Evolutionary conservation across 2,113 vertebrate genomes (phyloP).

Genomic region (Odontesthes bonariensis): DNA sequence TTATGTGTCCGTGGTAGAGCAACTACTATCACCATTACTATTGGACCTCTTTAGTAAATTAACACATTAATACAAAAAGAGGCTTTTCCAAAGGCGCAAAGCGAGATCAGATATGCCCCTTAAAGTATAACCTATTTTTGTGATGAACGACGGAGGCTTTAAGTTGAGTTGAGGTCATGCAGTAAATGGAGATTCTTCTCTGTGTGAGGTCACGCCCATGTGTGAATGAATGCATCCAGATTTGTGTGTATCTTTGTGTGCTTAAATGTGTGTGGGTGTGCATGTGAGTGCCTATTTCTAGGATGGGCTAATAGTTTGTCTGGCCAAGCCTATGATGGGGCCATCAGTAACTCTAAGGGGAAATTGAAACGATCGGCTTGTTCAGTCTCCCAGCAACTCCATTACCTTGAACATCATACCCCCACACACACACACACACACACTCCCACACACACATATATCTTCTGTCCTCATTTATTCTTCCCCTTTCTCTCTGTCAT

Average conservation of each 20-base stretch:
- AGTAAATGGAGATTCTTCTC: not conserved
- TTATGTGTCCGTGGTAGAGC: too few species aligned
- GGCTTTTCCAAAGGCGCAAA: too few species aligned
- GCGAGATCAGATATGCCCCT: too few species aligned
- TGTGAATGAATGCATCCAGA: not conserved
- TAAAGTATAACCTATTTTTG: too few species aligned
- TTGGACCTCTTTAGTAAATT: too few species aligned
- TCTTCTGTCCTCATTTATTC: constrained; percentile 5
- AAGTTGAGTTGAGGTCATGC: not conserved
- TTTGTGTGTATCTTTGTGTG: not conserved
- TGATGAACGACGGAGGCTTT: too few species aligned
- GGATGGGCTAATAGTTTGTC: constrained; percentile 49
- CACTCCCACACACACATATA: not conserved
- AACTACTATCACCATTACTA: too few species aligned
- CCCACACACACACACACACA: constrained; percentile 14
- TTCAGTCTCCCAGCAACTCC: constrained; percentile 53
- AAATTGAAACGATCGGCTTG: constrained; percentile 67
- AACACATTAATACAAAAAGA: too few species aligned
- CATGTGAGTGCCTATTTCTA: constrained; percentile 7
- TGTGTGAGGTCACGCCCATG: not conserved
- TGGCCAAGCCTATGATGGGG: constrained; percentile 40
- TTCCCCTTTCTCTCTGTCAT: constrained; percentile 24
- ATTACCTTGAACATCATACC: constrained; percentile 51
- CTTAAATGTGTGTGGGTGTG: not conserved
- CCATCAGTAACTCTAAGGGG: constrained; percentile 61